Conservation (phyloP, 2,797 vertebrate genomes). For the Spinus pinus region DNA sequence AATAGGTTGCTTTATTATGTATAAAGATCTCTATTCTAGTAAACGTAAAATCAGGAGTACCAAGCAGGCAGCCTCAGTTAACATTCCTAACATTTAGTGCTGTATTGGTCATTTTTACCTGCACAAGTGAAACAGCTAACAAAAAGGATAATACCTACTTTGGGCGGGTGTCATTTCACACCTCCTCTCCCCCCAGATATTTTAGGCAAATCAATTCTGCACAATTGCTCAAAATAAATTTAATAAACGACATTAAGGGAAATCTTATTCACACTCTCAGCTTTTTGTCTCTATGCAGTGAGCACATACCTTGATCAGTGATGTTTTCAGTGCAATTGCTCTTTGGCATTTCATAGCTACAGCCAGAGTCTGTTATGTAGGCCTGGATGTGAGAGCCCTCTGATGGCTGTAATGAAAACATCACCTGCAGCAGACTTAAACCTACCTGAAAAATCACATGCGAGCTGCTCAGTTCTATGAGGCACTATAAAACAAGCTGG, state of each 20-base stretch:
- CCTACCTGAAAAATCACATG: not conserved
- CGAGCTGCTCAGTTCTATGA: fast-evolving
- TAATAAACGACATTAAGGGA: not conserved
- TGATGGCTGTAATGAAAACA: not conserved
- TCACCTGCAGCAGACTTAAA: not conserved
- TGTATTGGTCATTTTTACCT: not conserved
- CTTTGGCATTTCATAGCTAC: not conserved
- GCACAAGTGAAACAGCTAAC: not conserved
- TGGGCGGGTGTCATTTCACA: not conserved
- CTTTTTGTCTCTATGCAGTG: not conserved
- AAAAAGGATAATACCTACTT: not conserved
- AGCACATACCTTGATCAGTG: not conserved
- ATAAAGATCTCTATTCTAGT: not conserved
- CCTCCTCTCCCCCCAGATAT: fast-evolving
- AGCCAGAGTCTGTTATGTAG: fast-evolving
- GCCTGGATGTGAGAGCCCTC: not conserved
- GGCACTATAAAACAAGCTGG: fast-evolving
- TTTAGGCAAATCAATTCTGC: not conserved
- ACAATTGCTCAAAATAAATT: not conserved
- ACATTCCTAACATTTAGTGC: not conserved
- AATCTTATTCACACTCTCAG: not conserved
- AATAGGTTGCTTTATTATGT: not conserved
- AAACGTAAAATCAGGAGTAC: not conserved
- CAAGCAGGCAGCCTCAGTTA: not conserved
- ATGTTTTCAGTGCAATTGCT: not conserved